Evolutionary conservation across 2,797 vertebrate genomes (phyloP).

Genomic region (Argyrosomus regius): DNA sequence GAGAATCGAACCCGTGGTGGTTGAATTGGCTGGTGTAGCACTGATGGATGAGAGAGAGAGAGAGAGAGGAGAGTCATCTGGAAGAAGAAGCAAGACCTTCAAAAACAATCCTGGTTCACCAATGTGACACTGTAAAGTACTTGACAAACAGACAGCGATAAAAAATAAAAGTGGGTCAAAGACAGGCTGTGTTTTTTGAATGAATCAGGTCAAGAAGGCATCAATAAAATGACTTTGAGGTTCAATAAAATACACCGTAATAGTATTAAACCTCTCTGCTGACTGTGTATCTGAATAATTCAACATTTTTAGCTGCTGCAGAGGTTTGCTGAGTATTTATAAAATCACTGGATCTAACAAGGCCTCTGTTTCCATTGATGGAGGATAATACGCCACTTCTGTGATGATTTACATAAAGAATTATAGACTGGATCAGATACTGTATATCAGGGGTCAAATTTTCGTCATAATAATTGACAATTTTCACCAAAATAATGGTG

Average conservation of each 20-base stretch:
- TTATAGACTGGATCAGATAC: too few relatives aligned
- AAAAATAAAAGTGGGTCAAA: not conserved
- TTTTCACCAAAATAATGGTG: too few relatives aligned
- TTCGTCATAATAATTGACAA: too few relatives aligned
- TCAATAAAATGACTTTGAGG: not conserved
- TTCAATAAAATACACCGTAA: not conserved
- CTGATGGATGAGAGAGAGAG: slow-evolving; percentile 90
- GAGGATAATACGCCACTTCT: not conserved
- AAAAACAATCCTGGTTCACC: not conserved
- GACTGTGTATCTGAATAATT: not conserved
- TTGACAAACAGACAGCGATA: not conserved
- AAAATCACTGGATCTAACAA: not conserved
- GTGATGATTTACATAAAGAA: not conserved
- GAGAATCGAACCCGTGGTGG: slow-evolving; percentile 85
- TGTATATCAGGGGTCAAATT: too few relatives aligned
- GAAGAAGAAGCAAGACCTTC: not conserved
- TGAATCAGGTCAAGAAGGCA: not conserved
- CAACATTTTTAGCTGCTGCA: not conserved
- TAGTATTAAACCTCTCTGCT: not conserved
- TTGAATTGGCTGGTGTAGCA: slow-evolving; percentile 90
- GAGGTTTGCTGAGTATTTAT: not conserved
- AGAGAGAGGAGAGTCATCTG: slow-evolving; percentile 68
- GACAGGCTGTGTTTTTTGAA: not conserved
- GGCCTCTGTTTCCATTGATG: not conserved
- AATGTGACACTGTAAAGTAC: not conserved